These are phyloP conservation scores for Sesia apiformis DNA, from an alignment of 2,888 invertebrate genomes.

Conservation along the genomic window DNA sequence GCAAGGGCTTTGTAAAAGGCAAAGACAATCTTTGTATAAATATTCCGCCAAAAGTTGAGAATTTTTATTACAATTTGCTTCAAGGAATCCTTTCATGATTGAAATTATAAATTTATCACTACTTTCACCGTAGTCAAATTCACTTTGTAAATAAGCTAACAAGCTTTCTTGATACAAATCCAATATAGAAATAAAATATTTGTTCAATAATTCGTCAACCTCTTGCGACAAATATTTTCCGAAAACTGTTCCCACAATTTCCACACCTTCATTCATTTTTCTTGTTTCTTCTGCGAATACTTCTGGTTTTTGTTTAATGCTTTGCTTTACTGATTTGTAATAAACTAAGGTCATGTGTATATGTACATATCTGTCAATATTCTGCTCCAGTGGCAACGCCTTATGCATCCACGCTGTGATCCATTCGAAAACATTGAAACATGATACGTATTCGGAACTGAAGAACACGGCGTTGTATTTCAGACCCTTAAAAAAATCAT, in stretches of 20 bases:
- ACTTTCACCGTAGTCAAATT: too few relatives aligned
- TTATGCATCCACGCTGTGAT: constrained; percentile 23
- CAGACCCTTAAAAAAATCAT: constrained; percentile 21
- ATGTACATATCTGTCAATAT: constrained; percentile 24
- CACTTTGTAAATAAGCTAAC: constrained; percentile 17
- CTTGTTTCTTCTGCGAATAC: constrained; percentile 21
- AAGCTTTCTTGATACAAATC: constrained; percentile 26
- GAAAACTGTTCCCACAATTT: constrained; percentile 30
- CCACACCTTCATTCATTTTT: constrained; percentile 20
- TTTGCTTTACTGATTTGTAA: constrained; percentile 31
- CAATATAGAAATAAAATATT: constrained; percentile 32
- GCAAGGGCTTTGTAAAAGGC: neutral
- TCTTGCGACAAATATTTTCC: constrained; percentile 33
- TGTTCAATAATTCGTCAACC: constrained; percentile 19
- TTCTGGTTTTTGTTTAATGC: constrained; percentile 22
- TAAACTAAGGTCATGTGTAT: constrained; percentile 41
- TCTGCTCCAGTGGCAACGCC: constrained; percentile 26
- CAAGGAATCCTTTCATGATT: constrained; percentile 1
- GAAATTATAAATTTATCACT: constrained; percentile 7
- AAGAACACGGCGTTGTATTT: constrained; percentile 33
- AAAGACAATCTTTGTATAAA: neutral
- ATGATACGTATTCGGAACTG: constrained; percentile 21
- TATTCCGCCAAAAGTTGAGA: neutral
- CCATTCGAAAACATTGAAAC: constrained; percentile 29
- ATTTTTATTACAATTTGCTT: constrained; percentile 5